phyloP scores from a whole-genome alignment of 2,113 vertebrate genomes.

The Mastomys coucha region DNA sequence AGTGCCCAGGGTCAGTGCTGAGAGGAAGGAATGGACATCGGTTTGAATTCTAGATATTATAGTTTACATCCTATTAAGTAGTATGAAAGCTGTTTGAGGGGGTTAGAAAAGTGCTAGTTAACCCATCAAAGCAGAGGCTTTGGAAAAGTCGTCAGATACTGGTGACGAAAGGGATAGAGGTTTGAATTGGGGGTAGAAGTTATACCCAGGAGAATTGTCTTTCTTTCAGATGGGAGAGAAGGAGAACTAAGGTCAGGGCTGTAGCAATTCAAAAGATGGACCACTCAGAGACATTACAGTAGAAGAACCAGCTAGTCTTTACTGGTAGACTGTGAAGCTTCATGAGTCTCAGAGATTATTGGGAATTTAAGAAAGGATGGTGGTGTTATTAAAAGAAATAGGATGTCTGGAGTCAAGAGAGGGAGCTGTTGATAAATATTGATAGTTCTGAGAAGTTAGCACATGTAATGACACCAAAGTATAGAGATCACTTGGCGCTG shows the following conservation, averaged over 20 bases:
- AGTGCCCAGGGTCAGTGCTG: not conserved
- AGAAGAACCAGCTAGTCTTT: not conserved
- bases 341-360: not conserved
- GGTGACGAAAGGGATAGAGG: not conserved
- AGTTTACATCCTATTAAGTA: not conserved
- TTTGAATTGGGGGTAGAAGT: not conserved
- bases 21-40: not conserved
- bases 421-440: not conserved
- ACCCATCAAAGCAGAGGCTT: not conserved
- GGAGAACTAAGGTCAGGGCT: not conserved
- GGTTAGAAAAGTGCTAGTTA: not conserved
- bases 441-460: not conserved
- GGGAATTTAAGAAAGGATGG: not conserved
- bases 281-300: not conserved
- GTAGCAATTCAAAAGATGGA: not conserved
- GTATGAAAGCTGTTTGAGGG: not conserved
- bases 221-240: not conserved
- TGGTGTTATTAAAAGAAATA: not conserved
- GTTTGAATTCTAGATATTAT: not conserved
- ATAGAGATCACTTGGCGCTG: not conserved
- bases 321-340: not conserved
- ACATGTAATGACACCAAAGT: not conserved
- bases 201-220: not conserved
- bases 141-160: not conserved
- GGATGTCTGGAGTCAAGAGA: not conserved